phyloP scores from a whole-genome alignment of 2,113 vertebrate genomes.

The Anser cygnoides region DNA sequence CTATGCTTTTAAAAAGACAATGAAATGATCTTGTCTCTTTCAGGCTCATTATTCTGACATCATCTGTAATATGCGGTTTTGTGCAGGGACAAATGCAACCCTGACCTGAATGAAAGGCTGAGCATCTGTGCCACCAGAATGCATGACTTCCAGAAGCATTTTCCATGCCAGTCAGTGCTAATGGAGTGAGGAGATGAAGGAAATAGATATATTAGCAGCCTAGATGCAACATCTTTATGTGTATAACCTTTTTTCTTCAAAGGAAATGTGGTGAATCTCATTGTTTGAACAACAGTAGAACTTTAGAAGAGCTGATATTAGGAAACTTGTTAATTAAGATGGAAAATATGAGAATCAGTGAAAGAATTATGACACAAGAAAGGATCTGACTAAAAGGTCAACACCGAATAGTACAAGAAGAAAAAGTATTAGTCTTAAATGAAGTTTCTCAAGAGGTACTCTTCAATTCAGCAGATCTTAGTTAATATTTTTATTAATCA shows the following conservation, averaged over 20 bases:
- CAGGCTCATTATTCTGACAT: conserved; percentile 24
- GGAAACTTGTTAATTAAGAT: neutral
- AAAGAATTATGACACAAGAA: neutral
- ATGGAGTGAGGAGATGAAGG: neutral
- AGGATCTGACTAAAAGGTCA: neutral
- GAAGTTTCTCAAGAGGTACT: neutral
- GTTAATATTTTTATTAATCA: neutral
- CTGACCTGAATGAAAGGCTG: neutral
- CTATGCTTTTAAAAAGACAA: conserved; percentile 3
- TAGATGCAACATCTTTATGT: neutral
- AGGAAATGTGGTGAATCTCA: neutral
- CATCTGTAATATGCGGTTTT: neutral
- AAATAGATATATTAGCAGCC: neutral
- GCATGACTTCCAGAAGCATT: neutral
- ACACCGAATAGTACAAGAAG: neutral
- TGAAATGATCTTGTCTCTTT: neutral
- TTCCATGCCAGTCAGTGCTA: neutral
- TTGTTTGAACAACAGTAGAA: neutral
- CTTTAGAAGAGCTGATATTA: neutral
- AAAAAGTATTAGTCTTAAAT: neutral
- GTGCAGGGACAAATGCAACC: neutral
- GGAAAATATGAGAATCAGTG: neutral
- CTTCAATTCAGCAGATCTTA: neutral
- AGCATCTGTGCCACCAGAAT: neutral
- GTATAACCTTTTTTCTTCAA: no score